phyloP scores from a whole-genome alignment of 1,140 invertebrate species.

The Cataglyphis hispanica region DNA sequence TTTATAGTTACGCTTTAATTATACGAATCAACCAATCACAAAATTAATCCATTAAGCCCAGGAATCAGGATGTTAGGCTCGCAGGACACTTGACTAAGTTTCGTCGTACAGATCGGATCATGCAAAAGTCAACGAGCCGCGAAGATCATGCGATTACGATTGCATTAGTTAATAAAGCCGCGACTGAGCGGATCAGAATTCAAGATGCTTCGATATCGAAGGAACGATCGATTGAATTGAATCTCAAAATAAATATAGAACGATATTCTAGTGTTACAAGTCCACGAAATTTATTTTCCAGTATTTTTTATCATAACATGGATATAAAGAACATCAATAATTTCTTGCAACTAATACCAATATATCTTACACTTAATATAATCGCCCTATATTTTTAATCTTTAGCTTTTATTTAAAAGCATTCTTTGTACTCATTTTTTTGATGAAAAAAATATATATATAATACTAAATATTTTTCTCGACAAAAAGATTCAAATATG shows the following conservation, averaged over 20 bases:
- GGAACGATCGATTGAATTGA: slow-evolving; percentile 20
- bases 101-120: slow-evolving; percentile 17
- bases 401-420: background rate
- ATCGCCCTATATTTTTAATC: too few species aligned
- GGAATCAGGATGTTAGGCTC: slow-evolving; percentile 38
- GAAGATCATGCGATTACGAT: slow-evolving; percentile 40
- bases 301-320: too few species aligned
- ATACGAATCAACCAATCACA: slow-evolving; percentile 77
- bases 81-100: background rate
- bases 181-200: slow-evolving; percentile 7
- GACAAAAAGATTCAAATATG: too few species aligned
- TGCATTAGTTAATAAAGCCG: slow-evolving; percentile 49
- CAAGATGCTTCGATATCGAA: background rate
- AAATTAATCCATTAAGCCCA: slow-evolving; percentile 79
- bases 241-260: slow-evolving; percentile 13
- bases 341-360: too few species aligned
- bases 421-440: background rate
- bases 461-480: too few species aligned
- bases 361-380: too few species aligned
- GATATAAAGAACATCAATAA: too few species aligned
- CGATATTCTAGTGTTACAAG: too few species aligned
- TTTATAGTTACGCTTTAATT: slow-evolving; percentile 63
- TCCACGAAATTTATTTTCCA: too few species aligned
- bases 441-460: background rate
- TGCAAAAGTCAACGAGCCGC: background rate